Conservation (phyloP, 2,797 vertebrate species). For the Platalea minor region DNA sequence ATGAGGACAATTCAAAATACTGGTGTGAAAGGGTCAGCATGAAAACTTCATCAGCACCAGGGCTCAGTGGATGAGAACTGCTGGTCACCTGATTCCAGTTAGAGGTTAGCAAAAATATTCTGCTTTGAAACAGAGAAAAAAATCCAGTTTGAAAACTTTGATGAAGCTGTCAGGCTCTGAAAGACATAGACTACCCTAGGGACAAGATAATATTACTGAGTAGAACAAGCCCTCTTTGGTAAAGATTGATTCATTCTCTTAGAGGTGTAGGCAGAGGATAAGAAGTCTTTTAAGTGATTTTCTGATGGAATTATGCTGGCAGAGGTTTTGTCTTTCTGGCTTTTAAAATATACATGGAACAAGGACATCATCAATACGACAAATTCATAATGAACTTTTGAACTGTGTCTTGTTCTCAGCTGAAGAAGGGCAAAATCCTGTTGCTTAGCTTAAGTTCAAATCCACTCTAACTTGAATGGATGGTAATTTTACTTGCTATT, state of each 20-base stretch:
- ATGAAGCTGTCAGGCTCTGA: conserved; percentile 67
- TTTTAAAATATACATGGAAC: not conserved
- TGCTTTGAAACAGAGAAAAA: conserved; percentile 42
- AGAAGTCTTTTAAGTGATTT: conserved; percentile 39
- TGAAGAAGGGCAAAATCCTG: not conserved
- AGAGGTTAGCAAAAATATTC: conserved; percentile 21
- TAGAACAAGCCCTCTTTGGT: conserved; percentile 36
- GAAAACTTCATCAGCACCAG: not conserved
- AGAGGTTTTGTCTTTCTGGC: not conserved
- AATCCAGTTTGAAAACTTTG: conserved; percentile 49
- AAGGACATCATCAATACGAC: not conserved
- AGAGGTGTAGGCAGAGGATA: not conserved
- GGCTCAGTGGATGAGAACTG: not conserved
- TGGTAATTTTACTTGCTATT: not conserved
- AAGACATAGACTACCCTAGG: conserved; percentile 59
- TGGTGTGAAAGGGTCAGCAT: not conserved
- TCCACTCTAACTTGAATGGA: not conserved
- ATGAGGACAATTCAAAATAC: not conserved
- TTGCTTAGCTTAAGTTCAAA: not conserved
- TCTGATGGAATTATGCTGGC: not conserved
- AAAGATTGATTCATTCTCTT: conserved; percentile 52
- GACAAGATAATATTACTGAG: conserved; percentile 54
- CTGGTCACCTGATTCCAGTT: not conserved
- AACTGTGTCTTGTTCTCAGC: not conserved
- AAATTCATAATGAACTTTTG: conserved; percentile 26